These are phyloP conservation scores for Chouioia cunea DNA, from an alignment of 2,888 invertebrate species.

Conservation along the genomic window DNA sequence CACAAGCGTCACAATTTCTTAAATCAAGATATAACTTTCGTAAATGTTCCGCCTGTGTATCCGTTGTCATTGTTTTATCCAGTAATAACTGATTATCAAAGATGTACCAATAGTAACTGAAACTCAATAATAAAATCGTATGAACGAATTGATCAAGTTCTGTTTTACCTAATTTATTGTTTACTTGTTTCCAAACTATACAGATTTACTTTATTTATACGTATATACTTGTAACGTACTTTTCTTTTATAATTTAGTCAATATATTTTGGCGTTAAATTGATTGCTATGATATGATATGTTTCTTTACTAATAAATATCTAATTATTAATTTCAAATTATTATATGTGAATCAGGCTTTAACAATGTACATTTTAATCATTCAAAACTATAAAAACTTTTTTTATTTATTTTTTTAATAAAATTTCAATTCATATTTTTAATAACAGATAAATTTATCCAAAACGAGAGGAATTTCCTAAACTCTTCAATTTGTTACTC, in stretches of 20 bases:
- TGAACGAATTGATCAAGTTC: conserved; percentile 44
- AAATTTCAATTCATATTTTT: conserved; percentile 6
- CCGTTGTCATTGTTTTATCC: conserved; percentile 29
- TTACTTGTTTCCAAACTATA: no score
- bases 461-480: conserved; percentile 31
- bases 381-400: conserved; percentile 1
- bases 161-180: not conserved
- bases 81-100: conserved; percentile 41
- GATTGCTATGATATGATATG: conserved; percentile 1
- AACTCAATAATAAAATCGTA: conserved; percentile 49
- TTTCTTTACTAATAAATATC: conserved; percentile 15
- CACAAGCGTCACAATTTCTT: conserved; percentile 27
- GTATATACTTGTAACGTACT: no score
- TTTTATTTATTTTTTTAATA: conserved; percentile 3
- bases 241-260: no score
- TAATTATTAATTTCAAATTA: not conserved
- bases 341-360: not conserved
- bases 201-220: no score
- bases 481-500: conserved; percentile 58
- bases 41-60: conserved; percentile 29
- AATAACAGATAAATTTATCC: conserved; percentile 10
- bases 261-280: no score
- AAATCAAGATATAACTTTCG: conserved; percentile 13
- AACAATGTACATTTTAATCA: not conserved
- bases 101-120: conserved; percentile 43